Conservation (phyloP, 2,113 vertebrate species). For the Motacilla tschutschensis region DNA sequence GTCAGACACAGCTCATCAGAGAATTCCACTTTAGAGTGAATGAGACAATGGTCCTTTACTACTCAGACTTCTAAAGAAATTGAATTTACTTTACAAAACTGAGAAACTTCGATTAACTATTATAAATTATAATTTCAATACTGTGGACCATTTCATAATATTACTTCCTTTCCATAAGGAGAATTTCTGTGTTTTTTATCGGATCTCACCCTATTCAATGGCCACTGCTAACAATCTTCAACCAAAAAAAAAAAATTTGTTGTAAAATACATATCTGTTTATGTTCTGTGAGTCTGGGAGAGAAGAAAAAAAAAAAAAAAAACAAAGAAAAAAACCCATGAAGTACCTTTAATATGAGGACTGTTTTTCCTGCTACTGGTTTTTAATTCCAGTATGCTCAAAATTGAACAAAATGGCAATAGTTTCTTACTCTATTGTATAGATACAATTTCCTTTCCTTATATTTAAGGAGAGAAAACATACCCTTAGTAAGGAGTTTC, state of each 20-base stretch:
- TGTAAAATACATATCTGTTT: neutral
- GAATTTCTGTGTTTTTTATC: neutral
- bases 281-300: neutral
- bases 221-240: neutral
- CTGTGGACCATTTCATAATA: neutral
- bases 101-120: neutral
- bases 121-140: neutral
- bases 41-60: neutral
- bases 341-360: neutral
- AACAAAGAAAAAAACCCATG: neutral
- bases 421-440: neutral
- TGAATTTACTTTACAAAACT: neutral
- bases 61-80: neutral
- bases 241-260: neutral
- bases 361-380: neutral
- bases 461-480: neutral
- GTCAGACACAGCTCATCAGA: neutral
- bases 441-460: neutral
- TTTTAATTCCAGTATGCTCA: neutral
- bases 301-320: neutral
- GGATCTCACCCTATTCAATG: neutral
- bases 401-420: neutral
- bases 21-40: neutral
- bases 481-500: neutral
- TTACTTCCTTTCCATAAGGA: neutral